A percentile compares a stretch with the other conserved stretches of the same genome.
These are phyloP conservation scores for Hippocampus comes DNA, from an alignment of 2,113 vertebrate species.

Conservation along the genomic window DNA sequence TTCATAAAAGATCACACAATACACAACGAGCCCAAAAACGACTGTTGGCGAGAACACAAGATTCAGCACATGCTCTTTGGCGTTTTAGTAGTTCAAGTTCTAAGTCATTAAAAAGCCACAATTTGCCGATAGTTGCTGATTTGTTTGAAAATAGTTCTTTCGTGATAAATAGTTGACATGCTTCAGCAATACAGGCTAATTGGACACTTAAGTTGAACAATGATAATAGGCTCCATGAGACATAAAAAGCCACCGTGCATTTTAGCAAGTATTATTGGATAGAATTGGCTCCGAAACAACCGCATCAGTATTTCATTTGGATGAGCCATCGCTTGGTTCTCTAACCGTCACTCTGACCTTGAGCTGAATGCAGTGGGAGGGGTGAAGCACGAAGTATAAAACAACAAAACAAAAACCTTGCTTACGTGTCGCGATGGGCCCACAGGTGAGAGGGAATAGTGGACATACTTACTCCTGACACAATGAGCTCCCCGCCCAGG, in stretches of 20 bases:
- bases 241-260: conserved; percentile 23
- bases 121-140: background rate
- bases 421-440: conserved; percentile 8
- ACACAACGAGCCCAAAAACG: too few species aligned
- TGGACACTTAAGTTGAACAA: conserved; percentile 14
- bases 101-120: background rate
- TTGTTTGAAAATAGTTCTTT: background rate
- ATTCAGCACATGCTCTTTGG: too few species aligned
- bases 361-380: conserved; percentile 23
- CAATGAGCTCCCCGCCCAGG: conserved; percentile 95
- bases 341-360: conserved; percentile 29
- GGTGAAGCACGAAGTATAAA: conserved; percentile 2
- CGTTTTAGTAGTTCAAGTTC: background rate
- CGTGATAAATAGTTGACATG: conserved; percentile 17
- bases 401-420: conserved; percentile 3
- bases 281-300: conserved; percentile 35
- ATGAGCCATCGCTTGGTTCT: conserved; percentile 30
- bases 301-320: conserved; percentile 36
- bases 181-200: conserved; percentile 12
- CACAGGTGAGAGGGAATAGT: conserved; percentile 1
- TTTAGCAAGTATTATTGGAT: conserved; percentile 35
- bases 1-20: too few species aligned
- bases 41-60: too few species aligned
- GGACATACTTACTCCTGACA: conserved; percentile 86
- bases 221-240: conserved; percentile 25